Base-by-base conservation (phyloP, 1,140 invertebrate species). In the Dreissena polymorpha region DNA sequence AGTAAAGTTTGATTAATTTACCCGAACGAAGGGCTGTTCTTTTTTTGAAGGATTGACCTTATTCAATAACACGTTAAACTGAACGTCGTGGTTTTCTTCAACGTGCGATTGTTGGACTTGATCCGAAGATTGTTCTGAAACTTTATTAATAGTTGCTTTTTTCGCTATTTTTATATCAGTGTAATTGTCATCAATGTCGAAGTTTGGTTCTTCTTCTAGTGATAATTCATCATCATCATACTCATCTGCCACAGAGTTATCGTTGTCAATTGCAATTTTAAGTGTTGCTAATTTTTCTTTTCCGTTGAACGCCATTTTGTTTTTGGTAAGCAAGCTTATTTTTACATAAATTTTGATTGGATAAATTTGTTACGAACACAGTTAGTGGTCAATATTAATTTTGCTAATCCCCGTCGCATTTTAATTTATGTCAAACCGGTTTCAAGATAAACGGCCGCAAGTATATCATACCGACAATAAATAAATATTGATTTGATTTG, bases 181-280 rank as follows among this genome's bases (percentile, higher is more conserved):
- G 25, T 55, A 50, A 7, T 18, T 50, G 5, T 83, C 80, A 39
- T 83, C 80, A 27, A 83, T 29, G 53, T 27, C 57, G 39, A 74
- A 39, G 8, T 82, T 2, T 23, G 71, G 23, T 13, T 83, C 81
- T 23, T 77, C 81, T 18, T 51, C 63, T n/a, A 83, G 50, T 13
- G 81, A 83, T 25, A 83, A 57, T 29, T 57, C 29, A 49, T 83
- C 73, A 60, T 83, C 73, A 49, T 29, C 29, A 49, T 83, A 65
- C 29, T 83, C 73, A 49, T 83, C 81, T 49, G 81, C 68, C 16
- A 23, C 67, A 60, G 80, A 75, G 13, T 68, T 73, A 49, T 83
- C 72, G 51, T 83, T 83, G 50, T 83, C 81, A 13, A 83, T 76
- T 50, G 72, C 75, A 63, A 83, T 83, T 60, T 76, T 83, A 13